Conservation (phyloP, 2,797 vertebrate species). For the Synaphobranchus kaupii region DNA sequence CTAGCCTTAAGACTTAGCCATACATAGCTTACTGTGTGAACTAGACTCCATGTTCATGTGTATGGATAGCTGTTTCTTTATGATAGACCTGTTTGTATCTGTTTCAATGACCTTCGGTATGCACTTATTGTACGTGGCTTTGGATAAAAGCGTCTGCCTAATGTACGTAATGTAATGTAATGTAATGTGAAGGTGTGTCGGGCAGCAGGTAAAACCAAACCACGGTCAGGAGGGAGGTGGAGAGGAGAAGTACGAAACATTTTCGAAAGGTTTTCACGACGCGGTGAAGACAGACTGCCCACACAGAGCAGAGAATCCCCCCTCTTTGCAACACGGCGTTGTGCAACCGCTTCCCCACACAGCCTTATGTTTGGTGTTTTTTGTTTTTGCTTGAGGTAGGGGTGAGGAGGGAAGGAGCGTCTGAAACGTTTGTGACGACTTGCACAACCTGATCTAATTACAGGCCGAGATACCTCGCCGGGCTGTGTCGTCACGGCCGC, state of each 20-base stretch:
- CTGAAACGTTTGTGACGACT: slow-evolving; percentile 4
- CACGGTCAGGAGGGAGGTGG: background rate
- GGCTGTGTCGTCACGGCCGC: slow-evolving; percentile 6
- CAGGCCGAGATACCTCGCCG: slow-evolving; percentile 23
- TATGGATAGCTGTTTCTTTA: too few species aligned
- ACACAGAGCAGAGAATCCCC: background rate
- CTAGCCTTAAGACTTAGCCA: too few species aligned
- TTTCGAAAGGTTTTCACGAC: background rate
- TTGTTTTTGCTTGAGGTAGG: slow-evolving; percentile 11
- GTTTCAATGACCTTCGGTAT: too few species aligned
- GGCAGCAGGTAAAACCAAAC: background rate
- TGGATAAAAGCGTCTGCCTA: too few species aligned
- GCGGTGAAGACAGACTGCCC: background rate
- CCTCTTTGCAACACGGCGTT: background rate
- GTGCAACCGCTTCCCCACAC: slow-evolving; percentile 6
- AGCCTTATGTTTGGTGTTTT: slow-evolving; percentile 1
- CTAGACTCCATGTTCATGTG: too few species aligned
- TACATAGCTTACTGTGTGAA: too few species aligned
- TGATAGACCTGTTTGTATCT: too few species aligned
- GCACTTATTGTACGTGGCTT: too few species aligned
- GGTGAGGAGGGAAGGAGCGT: slow-evolving; percentile 35
- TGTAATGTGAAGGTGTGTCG: too few species aligned
- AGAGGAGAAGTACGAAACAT: background rate
- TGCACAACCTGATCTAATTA: slow-evolving; percentile 38
- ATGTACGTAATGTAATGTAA: too few species aligned